Percentiles rank a stretch among this genome's conserved stretches.
Evolutionary conservation across 2,113 vertebrate genomes (phyloP).

Genomic region (Eptesicus fuscus): DNA sequence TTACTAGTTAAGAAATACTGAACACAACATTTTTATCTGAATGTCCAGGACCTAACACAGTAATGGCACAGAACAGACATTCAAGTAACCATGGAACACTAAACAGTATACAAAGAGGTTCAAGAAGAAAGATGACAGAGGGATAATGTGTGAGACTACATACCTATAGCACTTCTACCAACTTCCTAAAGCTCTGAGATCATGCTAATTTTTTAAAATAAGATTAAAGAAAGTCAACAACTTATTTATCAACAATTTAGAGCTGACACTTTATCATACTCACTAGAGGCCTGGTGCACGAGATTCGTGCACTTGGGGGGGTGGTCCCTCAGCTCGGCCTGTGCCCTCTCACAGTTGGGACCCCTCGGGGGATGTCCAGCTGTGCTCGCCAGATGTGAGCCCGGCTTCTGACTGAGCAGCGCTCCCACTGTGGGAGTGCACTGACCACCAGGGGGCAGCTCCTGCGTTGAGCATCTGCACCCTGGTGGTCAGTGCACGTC

Average conservation of each 20-base stretch:
- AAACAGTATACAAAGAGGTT: not conserved
- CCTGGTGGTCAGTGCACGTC: too few relatives aligned
- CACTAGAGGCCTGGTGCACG: too few relatives aligned
- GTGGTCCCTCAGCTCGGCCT: too few relatives aligned
- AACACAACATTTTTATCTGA: not conserved
- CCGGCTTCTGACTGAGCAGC: too few relatives aligned
- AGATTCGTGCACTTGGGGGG: too few relatives aligned
- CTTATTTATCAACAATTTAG: not conserved
- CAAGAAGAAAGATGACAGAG: not conserved
- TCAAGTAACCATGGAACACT: not conserved
- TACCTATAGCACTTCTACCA: not conserved
- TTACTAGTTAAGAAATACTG: not conserved
- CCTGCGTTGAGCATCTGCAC: too few relatives aligned
- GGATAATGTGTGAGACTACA: not conserved
- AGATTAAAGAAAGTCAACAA: not conserved
- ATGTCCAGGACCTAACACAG: not conserved
- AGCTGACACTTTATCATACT: not conserved
- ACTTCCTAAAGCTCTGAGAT: not conserved
- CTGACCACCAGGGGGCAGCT: too few relatives aligned
- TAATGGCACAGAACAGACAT: not conserved
- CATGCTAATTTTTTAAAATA: not conserved
- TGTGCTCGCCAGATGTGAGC: too few relatives aligned
- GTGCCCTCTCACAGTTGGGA: too few relatives aligned
- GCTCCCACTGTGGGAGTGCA: too few relatives aligned
- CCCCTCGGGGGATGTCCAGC: too few relatives aligned